Conservation (phyloP, 2,888 invertebrate species). For the Trilocha varians region DNA sequence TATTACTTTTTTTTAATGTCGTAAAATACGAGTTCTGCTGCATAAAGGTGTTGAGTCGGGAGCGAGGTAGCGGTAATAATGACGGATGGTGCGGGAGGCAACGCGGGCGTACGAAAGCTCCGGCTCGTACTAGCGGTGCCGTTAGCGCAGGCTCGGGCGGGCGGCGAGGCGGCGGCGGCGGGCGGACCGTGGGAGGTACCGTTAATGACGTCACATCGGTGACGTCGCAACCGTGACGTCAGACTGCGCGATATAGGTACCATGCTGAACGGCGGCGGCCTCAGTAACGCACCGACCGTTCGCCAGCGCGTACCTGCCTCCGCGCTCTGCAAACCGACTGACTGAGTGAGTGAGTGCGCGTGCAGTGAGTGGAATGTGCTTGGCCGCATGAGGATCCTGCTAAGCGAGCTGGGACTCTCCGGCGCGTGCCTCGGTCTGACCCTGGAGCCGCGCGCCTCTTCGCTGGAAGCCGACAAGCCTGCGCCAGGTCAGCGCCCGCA, state of each 20-base stretch:
- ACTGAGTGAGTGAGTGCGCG: slow-evolving; percentile 68
- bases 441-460: slow-evolving; percentile 66
- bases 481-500: slow-evolving; percentile 73
- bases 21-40: slow-evolving; percentile 4
- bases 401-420: slow-evolving; percentile 71
- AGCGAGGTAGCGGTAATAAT: slow-evolving; percentile 22
- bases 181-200: slow-evolving; percentile 73
- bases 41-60: slow-evolving; percentile 18
- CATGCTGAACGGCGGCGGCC: slow-evolving; percentile 69
- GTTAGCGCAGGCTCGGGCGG: slow-evolving; percentile 72
- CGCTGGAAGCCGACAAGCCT: slow-evolving; percentile 64
- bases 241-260: slow-evolving; percentile 69
- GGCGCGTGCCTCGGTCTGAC: slow-evolving; percentile 70
- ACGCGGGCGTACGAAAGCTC: slow-evolving; percentile 58
- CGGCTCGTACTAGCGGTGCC: slow-evolving; percentile 64
- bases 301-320: slow-evolving; percentile 55
- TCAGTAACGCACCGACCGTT: slow-evolving; percentile 72
- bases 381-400: slow-evolving; percentile 73
- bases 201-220: slow-evolving; percentile 66
- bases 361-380: slow-evolving; percentile 71
- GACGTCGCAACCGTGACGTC: slow-evolving; percentile 69
- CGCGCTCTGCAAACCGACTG: slow-evolving; percentile 51
- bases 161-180: slow-evolving; percentile 52
- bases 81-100: slow-evolving; percentile 16
- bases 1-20: no score